phyloP scores from a whole-genome alignment of 2,113 vertebrate genomes.

The Leucosticte australis region DNA sequence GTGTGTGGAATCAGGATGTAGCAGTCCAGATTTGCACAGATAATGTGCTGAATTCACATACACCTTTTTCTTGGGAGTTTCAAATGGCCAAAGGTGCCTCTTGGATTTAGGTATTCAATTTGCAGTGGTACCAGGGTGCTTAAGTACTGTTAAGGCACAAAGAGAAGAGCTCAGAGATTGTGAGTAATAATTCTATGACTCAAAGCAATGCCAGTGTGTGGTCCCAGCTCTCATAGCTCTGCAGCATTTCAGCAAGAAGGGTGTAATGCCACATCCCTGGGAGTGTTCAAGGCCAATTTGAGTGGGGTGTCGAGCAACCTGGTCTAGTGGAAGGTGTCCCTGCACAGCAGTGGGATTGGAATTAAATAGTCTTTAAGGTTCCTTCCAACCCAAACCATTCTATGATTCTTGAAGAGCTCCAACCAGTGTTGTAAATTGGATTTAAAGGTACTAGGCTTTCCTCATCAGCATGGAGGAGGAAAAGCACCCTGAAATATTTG shows the following conservation, averaged over 20 bases:
- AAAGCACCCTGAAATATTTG: not conserved
- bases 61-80: not conserved
- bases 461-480: not conserved
- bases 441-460: not conserved
- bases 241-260: not conserved
- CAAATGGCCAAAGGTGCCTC: not conserved
- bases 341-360: not conserved
- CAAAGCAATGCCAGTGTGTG: accelerated
- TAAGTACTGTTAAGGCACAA: not conserved
- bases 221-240: not conserved
- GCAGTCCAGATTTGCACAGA: not conserved
- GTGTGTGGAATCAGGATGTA: not conserved
- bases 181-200: not conserved
- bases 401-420: not conserved
- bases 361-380: not conserved
- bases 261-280: not conserved
- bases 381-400: not conserved
- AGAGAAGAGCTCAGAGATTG: not conserved
- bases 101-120: not conserved
- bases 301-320: not conserved
- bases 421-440: not conserved
- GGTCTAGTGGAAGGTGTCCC: not conserved
- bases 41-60: accelerated
- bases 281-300: not conserved
- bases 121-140: not conserved